Base-by-base conservation (phyloP, 2,113 vertebrate genomes). In the Symphodus melops region DNA sequence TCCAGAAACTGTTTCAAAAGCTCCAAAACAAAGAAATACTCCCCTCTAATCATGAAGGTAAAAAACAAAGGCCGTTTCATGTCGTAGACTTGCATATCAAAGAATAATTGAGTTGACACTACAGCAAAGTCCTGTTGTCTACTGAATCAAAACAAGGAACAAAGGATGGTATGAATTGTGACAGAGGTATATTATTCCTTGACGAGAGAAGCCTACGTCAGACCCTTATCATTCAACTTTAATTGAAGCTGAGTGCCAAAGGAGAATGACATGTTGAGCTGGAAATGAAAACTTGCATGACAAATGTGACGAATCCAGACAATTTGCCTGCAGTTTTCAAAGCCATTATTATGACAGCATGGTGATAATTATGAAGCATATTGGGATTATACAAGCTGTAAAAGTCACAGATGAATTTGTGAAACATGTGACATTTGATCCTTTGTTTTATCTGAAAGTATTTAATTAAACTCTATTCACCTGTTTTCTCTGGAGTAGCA, bases 301-400 rank as follows among this genome's bases (percentile, higher is more conserved):
- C 59, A 84, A 75, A 84, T 77, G 51, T 83, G 87, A 89, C 57
- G 68, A 79, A 83, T 79, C 56, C 25, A 69, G 75, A 81, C 77
- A 80, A 33, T 85, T 85, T 76, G 68, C 82, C 64, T 53, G 60
- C 68, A 62, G 82, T 84, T 74, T 82, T 61, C 57, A 57, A 48
- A 54, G 54, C 79, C 60, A 82, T 81, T 78, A 82, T 72, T 37
- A 37, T 51, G 54, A 69, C 82, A 65, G 56, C 56, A 20, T 39
- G 48, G 80, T 72, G 71, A 66, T 72, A 49, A 88, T 88, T 54
- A 79, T 82, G 79, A 88, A 82, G 67, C 56, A 86, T 85, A 77
- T 66, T 67, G 72, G 72, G 44, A 46, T 42, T 42, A 42, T 44
- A 44, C 42, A 44, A 44, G 14, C 42, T 44, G 41, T 11, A 13